Conservation (phyloP, 2,797 vertebrate genomes). For the Scolopax rusticola region DNA sequence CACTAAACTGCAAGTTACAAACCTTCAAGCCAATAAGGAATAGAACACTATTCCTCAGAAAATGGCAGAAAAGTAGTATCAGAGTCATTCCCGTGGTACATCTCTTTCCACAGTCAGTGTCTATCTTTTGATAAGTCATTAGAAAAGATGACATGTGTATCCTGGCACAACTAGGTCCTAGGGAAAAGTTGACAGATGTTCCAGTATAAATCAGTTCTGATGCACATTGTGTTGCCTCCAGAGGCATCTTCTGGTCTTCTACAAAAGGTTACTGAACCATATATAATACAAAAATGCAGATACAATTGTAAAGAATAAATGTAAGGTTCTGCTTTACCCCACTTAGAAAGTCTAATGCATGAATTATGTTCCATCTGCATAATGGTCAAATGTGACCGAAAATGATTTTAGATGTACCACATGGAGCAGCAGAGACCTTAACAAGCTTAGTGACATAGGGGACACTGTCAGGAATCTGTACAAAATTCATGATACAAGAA, state of each 20-base stretch:
- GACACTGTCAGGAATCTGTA: constrained; percentile 68
- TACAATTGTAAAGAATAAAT: constrained; percentile 71
- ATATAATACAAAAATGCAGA: constrained; percentile 69
- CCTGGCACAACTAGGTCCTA: constrained; percentile 59
- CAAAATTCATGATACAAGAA: constrained; percentile 77
- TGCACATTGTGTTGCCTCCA: constrained; percentile 48
- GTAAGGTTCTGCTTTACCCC: constrained; percentile 54
- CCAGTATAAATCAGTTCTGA: constrained; percentile 71
- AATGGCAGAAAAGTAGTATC: neutral
- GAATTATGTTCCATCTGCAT: constrained; percentile 72
- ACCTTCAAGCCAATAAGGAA: neutral
- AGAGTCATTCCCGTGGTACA: neutral
- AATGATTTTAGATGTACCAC: constrained; percentile 73
- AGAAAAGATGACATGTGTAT: constrained; percentile 66
- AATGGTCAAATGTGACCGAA: constrained; percentile 71
- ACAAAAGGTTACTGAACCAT: constrained; percentile 68
- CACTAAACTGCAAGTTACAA: neutral
- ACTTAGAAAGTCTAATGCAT: constrained; percentile 72
- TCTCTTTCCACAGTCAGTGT: neutral
- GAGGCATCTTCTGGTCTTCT: constrained; percentile 59
- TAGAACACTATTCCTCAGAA: neutral
- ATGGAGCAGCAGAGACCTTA: constrained; percentile 54
- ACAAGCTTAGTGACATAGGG: constrained; percentile 65
- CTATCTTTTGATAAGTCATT: constrained; percentile 62
- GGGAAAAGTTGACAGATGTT: constrained; percentile 75